A percentile compares a stretch with the other conserved stretches of the same genome.
phyloP scores from a whole-genome alignment of 2,113 vertebrate genomes.

The Chrysochloris asiatica region DNA sequence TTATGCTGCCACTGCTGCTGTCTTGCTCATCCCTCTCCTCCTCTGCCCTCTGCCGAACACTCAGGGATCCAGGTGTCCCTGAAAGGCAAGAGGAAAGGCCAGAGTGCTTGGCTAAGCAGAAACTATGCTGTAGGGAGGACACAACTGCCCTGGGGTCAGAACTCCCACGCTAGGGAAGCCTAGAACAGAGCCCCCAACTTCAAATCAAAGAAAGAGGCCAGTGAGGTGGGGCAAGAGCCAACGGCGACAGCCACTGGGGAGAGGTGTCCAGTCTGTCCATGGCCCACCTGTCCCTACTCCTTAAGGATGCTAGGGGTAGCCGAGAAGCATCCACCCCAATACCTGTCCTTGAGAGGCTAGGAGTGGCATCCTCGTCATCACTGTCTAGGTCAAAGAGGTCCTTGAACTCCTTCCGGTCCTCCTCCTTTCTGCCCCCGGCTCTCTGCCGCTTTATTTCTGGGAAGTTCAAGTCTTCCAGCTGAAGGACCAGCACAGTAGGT shows the following conservation, averaged over 20 bases:
- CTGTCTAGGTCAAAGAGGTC: constrained; percentile 93
- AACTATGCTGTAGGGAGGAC: background rate
- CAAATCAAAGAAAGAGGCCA: background rate
- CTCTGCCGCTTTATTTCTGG: constrained; percentile 94
- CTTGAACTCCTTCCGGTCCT: constrained; percentile 94
- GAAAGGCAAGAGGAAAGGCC: background rate
- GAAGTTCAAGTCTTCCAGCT: constrained; percentile 96
- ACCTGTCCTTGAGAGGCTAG: background rate
- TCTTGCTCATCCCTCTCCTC: background rate
- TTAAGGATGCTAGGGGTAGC: fast-evolving
- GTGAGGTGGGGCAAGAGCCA: background rate
- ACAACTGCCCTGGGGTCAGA: background rate
- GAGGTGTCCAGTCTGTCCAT: background rate
- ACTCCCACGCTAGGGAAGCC: background rate
- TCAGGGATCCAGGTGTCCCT: background rate
- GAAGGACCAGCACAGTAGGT: background rate
- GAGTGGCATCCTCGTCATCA: background rate
- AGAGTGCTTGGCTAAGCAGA: background rate
- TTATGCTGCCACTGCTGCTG: constrained; percentile 55
- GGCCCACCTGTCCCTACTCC: background rate
- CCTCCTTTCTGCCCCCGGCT: constrained; percentile 86
- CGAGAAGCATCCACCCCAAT: background rate
- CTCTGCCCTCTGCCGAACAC: background rate
- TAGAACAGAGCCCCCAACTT: background rate
- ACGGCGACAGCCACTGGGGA: too few relatives aligned